These are phyloP conservation scores for Metacarcinus magister DNA, from an alignment of 2,888 invertebrate species.

Conservation along the genomic window DNA sequence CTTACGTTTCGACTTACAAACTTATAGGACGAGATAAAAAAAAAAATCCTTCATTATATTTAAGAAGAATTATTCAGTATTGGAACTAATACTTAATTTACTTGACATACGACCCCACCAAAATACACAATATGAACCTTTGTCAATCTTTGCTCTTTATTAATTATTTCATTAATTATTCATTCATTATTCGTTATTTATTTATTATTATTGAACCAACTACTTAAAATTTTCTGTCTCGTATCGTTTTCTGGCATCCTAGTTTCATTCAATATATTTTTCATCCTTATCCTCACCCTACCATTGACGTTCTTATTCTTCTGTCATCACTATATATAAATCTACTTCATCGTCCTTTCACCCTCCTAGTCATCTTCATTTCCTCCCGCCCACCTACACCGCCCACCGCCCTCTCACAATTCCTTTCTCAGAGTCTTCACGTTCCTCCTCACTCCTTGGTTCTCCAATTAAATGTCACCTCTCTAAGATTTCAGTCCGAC, in stretches of 20 bases:
- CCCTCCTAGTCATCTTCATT: slow-evolving; percentile 8
- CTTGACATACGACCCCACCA: too few species aligned
- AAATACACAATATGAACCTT: too few species aligned
- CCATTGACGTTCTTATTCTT: background rate
- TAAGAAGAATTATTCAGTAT: too few species aligned
- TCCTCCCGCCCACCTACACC: background rate
- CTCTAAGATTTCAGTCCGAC: too few species aligned
- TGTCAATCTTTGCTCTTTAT: too few species aligned
- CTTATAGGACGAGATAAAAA: too few species aligned
- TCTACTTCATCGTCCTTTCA: background rate
- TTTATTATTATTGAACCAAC: too few species aligned
- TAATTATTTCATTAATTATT: too few species aligned
- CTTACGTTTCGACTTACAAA: too few species aligned
- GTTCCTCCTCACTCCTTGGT: background rate
- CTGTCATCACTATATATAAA: background rate
- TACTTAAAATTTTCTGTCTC: background rate
- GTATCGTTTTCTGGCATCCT: background rate
- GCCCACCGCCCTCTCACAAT: background rate
- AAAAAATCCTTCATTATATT: too few species aligned
- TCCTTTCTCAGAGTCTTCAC: background rate
- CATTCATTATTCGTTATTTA: too few species aligned
- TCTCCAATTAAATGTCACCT: background rate
- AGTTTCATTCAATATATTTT: background rate
- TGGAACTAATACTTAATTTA: too few species aligned
- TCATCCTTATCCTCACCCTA: background rate